Evolutionary conservation across 2,797 vertebrate genomes (phyloP).

Genomic region (Fratercula arctica): DNA sequence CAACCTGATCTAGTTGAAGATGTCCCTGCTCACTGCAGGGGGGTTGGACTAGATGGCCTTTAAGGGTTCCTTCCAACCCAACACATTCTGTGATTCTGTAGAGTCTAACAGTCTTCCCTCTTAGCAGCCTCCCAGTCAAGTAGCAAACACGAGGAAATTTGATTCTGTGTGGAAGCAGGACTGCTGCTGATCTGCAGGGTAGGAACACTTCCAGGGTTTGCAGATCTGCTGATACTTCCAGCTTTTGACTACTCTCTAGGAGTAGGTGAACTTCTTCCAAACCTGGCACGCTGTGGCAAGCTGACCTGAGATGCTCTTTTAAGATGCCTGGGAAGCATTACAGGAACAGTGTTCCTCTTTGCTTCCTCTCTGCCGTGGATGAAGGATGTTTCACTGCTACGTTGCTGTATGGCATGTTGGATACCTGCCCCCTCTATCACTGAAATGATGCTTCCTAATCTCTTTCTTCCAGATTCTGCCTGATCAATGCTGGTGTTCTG

Average conservation of each 20-base stretch:
- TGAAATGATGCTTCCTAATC: not conserved
- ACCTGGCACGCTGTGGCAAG: not conserved
- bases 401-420: not conserved
- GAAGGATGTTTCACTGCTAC: not conserved
- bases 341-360: not conserved
- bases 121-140: not conserved
- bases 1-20: too few species aligned
- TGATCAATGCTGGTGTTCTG: slow-evolving; percentile 97
- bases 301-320: not conserved
- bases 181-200: not conserved
- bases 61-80: too few species aligned
- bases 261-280: not conserved
- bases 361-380: not conserved
- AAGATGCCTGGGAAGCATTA: not conserved
- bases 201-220: not conserved
- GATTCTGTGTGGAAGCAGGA: not conserved
- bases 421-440: not conserved
- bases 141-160: not conserved
- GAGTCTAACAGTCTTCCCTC: not conserved
- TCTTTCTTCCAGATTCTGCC: slow-evolving; percentile 87
- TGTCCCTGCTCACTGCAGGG: too few species aligned
- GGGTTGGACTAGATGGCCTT: too few species aligned
- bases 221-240: not conserved
- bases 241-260: not conserved
- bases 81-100: too few species aligned